phyloP scores from a whole-genome alignment of 2,797 vertebrate genomes.

The Decapterus maruadsi region DNA sequence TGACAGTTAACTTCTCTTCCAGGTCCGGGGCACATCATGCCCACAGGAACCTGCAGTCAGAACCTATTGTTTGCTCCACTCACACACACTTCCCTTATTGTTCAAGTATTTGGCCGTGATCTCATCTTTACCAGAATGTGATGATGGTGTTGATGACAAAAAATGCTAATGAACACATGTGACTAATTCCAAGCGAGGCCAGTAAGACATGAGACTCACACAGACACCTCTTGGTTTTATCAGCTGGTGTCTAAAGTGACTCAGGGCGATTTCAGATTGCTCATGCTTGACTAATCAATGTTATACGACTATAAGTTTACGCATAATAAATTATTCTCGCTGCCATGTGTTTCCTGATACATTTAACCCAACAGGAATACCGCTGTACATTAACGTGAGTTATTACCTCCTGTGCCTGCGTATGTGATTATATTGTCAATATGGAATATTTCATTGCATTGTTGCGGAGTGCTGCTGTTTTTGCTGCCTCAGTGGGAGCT shows the following conservation, averaged over 20 bases:
- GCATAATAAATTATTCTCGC: neutral
- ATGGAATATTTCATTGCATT: neutral
- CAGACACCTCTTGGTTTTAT: constrained; percentile 13
- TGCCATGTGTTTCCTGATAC: neutral
- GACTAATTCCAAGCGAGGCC: neutral
- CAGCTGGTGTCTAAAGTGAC: constrained; percentile 25
- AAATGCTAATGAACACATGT: constrained; percentile 14
- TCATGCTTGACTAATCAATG: constrained; percentile 16
- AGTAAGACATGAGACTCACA: neutral
- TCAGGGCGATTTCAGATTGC: constrained; percentile 17
- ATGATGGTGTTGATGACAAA: constrained; percentile 9
- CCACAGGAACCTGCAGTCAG: constrained; percentile 18
- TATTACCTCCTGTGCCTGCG: neutral
- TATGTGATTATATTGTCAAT: constrained; percentile 4
- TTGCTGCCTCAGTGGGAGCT: neutral
- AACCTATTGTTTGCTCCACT: constrained; percentile 3
- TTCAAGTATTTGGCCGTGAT: constrained; percentile 17
- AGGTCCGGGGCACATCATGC: constrained; percentile 11
- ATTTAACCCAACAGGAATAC: neutral
- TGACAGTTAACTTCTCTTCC: constrained; percentile 48
- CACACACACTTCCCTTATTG: constrained; percentile 11
- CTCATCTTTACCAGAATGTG: constrained; percentile 24
- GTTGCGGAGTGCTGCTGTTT: neutral
- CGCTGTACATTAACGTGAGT: neutral
- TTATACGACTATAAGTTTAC: neutral